Conservation (phyloP, 2,888 invertebrate species). For the Elegia similella region DNA sequence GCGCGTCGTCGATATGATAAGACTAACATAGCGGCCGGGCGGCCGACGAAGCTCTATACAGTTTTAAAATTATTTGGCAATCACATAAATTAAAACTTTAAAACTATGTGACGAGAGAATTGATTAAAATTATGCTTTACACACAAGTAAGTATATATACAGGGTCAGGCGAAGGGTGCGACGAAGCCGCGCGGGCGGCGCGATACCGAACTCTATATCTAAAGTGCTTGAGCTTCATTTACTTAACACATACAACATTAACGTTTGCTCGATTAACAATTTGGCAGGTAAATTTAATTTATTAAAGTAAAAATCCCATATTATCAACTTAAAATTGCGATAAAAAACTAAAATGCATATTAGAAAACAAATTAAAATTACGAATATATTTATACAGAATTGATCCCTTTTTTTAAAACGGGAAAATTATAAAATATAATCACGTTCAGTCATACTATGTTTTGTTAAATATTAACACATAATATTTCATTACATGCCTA, state of each 20-base stretch:
- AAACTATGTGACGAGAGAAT: constrained; percentile 80
- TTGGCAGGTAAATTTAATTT: constrained; percentile 77
- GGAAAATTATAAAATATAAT: constrained; percentile 74
- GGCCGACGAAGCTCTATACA: constrained; percentile 67
- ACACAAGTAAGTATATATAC: constrained; percentile 77
- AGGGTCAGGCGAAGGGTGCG: constrained; percentile 38
- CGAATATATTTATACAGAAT: constrained; percentile 79
- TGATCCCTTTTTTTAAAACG: constrained; percentile 65
- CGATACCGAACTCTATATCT: constrained; percentile 55
- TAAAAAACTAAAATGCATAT: constrained; percentile 79
- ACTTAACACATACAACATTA: constrained; percentile 69
- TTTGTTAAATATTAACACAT: constrained; percentile 79
- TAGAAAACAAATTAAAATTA: constrained; percentile 78
- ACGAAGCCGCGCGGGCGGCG: constrained; percentile 43
- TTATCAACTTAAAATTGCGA: constrained; percentile 75
- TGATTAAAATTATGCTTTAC: constrained; percentile 80
- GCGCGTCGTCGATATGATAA: constrained; percentile 43
- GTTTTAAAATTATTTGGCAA: constrained; percentile 79
- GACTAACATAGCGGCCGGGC: constrained; percentile 53
- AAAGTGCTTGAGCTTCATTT: constrained; percentile 75
- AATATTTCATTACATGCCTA: constrained; percentile 78
- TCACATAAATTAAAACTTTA: constrained; percentile 80
- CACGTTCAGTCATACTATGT: constrained; percentile 79
- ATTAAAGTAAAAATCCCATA: constrained; percentile 74
- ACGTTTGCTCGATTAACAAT: constrained; percentile 73